Percentiles rank a stretch among this genome's conserved stretches.
Evolutionary conservation across 2,888 invertebrate species (phyloP).

Genomic region (Cheilosia vulpina): DNA sequence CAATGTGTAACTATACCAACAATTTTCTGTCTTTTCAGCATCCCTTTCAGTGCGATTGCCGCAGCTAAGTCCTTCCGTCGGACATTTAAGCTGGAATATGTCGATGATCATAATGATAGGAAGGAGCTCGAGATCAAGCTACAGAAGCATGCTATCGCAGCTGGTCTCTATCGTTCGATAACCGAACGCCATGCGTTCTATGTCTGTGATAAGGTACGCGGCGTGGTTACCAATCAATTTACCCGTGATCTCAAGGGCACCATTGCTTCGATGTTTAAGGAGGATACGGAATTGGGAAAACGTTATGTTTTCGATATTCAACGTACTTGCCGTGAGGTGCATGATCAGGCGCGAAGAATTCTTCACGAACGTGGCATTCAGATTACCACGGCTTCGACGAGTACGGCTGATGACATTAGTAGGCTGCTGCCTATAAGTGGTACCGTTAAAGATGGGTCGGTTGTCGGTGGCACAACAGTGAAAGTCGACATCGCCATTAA

Average conservation of each 20-base stretch:
- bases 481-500: constrained; percentile 81
- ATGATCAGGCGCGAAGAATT: constrained; percentile 92
- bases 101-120: constrained; percentile 88
- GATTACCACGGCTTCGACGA: constrained; percentile 73
- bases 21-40: constrained; percentile 84
- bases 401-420: constrained; percentile 76
- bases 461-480: constrained; percentile 66
- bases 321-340: constrained; percentile 94
- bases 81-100: constrained; percentile 90
- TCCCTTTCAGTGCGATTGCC: constrained; percentile 92
- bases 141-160: constrained; percentile 91
- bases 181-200: constrained; percentile 97
- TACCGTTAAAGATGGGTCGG: constrained; percentile 63
- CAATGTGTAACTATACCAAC: too few species aligned
- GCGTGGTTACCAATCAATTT: constrained; percentile 94
- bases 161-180: constrained; percentile 92
- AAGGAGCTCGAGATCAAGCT: constrained; percentile 90
- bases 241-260: constrained; percentile 95
- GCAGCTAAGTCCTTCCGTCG: constrained; percentile 90
- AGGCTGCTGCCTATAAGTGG: constrained; percentile 70
- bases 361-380: constrained; percentile 86
- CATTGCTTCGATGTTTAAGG: constrained; percentile 95
- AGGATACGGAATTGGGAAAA: constrained; percentile 92
- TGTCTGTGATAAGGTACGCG: constrained; percentile 95
- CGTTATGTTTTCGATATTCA: constrained; percentile 96